Evolutionary conservation across 2,888 invertebrate genomes (phyloP).

Genomic region (Epinotia ramella): DNA sequence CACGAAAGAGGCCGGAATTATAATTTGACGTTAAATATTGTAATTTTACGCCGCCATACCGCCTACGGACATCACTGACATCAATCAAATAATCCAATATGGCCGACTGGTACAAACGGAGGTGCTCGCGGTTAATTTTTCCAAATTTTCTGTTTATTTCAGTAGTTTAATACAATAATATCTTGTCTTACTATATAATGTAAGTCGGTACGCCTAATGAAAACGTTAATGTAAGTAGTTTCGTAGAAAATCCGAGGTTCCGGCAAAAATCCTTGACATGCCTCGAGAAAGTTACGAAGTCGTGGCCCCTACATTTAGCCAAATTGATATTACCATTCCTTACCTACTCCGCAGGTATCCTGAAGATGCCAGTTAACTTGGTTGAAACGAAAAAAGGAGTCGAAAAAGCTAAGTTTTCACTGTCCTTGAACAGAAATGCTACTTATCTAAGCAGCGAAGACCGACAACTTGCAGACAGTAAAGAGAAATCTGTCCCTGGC

Average conservation of each 20-base stretch:
- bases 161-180: conserved; percentile 57
- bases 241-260: conserved; percentile 50
- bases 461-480: conserved; percentile 60
- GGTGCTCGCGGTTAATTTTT: conserved; percentile 69
- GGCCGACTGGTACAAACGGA: conserved; percentile 73
- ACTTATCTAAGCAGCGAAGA: conserved; percentile 70
- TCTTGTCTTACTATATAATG: conserved; percentile 78
- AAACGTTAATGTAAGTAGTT: conserved; percentile 73
- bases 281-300: conserved; percentile 66
- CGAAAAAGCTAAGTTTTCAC: conserved; percentile 74
- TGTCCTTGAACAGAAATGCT: conserved; percentile 78
- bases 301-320: conserved; percentile 42
- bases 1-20: too few relatives aligned
- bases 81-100: conserved; percentile 73
- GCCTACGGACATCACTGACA: conserved; percentile 50
- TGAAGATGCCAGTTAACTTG: conserved; percentile 84
- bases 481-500: conserved; percentile 60
- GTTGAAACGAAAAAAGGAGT: conserved; percentile 77
- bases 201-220: conserved; percentile 76
- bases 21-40: neutral
- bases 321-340: conserved; percentile 37
- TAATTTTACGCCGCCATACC: conserved; percentile 4
- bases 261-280: conserved; percentile 72
- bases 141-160: conserved; percentile 64
- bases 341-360: conserved; percentile 73